Conservation (phyloP, 2,113 vertebrate genomes). For the Psephotus haematonotus region DNA sequence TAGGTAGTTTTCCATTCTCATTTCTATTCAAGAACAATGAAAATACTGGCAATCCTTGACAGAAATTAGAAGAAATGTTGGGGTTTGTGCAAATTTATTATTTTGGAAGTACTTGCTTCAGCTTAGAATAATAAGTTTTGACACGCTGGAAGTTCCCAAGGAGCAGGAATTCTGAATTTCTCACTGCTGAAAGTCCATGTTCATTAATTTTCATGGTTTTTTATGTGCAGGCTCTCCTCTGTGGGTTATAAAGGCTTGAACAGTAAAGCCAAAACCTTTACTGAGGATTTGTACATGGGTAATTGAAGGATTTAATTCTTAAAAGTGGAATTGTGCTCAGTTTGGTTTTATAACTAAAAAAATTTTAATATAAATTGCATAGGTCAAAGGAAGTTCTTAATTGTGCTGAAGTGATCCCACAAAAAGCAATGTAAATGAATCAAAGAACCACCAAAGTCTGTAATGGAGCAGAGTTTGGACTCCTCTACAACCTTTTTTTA, state of each 20-base stretch:
- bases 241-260: constrained; percentile 54
- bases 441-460: neutral
- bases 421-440: neutral
- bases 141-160: constrained; percentile 54
- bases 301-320: constrained; percentile 60
- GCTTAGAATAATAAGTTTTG: constrained; percentile 56
- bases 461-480: neutral
- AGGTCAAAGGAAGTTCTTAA: constrained; percentile 38
- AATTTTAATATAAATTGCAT: neutral
- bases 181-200: constrained; percentile 47
- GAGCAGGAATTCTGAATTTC: constrained; percentile 55
- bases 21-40: neutral
- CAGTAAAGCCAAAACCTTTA: constrained; percentile 53
- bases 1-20: neutral
- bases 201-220: constrained; percentile 52
- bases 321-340: constrained; percentile 10
- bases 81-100: constrained; percentile 13
- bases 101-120: constrained; percentile 30
- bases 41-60: neutral
- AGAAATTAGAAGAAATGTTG: neutral
- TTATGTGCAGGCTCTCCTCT: constrained; percentile 41
- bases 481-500: neutral
- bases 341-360: constrained; percentile 12
- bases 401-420: neutral
- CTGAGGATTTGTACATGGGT: constrained; percentile 40